Conservation (phyloP, 2,113 vertebrate genomes). For the Aegotheles bennettii region DNA sequence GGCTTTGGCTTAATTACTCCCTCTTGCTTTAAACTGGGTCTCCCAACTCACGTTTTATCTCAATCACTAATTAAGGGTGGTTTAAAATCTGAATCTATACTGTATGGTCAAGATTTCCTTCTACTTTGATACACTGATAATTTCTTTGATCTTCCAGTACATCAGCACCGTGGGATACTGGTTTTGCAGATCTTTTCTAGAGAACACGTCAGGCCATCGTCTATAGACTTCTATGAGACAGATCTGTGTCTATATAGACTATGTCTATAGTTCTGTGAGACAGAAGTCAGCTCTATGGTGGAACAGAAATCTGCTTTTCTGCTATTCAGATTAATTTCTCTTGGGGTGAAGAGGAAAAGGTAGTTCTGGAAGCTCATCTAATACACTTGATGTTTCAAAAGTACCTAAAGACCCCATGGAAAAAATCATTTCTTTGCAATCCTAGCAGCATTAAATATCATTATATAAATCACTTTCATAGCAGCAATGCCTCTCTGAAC, state of each 20-base stretch:
- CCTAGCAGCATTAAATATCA: not conserved
- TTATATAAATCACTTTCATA: not conserved
- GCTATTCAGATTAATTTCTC: not conserved
- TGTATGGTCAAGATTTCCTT: not conserved
- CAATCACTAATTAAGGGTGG: not conserved
- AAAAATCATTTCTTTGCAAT: not conserved
- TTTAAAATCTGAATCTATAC: not conserved
- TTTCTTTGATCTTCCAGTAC: constrained; percentile 9
- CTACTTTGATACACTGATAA: not conserved
- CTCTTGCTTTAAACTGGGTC: not conserved
- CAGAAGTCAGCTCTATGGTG: not conserved
- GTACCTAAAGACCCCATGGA: not conserved
- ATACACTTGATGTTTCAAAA: not conserved
- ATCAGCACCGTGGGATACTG: not conserved
- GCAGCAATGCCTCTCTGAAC: not conserved
- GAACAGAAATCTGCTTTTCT: not conserved
- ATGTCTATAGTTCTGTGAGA: not conserved
- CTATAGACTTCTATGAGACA: too few species aligned
- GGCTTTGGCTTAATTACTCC: not conserved
- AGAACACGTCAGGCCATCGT: not conserved
- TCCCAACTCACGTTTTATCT: not conserved
- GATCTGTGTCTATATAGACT: too few species aligned
- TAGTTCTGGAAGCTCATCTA: not conserved
- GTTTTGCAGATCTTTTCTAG: not conserved
- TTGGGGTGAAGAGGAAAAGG: not conserved